Conservation (phyloP, 2,113 vertebrate species). For the Urocolius indicus region DNA sequence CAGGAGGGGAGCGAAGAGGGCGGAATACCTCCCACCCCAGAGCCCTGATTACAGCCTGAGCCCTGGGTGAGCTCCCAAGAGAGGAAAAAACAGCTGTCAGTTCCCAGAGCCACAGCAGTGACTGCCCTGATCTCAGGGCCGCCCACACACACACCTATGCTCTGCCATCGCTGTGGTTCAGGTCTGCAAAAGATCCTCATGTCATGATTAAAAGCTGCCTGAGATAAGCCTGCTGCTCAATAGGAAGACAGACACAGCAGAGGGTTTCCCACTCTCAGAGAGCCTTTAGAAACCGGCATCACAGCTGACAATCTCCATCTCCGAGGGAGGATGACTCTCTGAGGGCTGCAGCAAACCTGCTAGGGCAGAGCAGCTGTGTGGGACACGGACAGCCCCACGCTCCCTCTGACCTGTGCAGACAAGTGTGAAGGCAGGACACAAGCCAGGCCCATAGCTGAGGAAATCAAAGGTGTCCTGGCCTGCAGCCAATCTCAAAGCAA, state of each 20-base stretch:
- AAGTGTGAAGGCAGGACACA: not conserved
- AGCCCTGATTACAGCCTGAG: fast-evolving
- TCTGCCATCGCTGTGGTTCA: fast-evolving
- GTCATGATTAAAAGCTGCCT: fast-evolving
- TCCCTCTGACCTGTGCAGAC: fast-evolving
- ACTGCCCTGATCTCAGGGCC: too few relatives aligned
- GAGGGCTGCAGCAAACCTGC: not conserved
- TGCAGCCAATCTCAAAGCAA: not conserved
- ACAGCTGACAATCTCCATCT: not conserved
- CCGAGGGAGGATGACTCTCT: not conserved
- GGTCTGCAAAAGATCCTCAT: not conserved
- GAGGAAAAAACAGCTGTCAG: not conserved
- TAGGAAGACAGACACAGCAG: not conserved
- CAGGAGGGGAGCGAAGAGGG: not conserved
- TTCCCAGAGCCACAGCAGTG: not conserved
- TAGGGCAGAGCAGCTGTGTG: not conserved
- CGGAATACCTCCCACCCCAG: not conserved
- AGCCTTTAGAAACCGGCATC: fast-evolving
- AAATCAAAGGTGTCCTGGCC: not conserved
- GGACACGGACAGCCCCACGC: fast-evolving
- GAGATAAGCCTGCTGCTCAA: not conserved
- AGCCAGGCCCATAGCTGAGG: fast-evolving
- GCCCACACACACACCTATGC: fast-evolving
- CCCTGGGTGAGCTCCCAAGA: not conserved
- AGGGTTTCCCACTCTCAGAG: not conserved